Base-by-base conservation (phyloP, 2,888 invertebrate genomes). In the Blera fallax region DNA sequence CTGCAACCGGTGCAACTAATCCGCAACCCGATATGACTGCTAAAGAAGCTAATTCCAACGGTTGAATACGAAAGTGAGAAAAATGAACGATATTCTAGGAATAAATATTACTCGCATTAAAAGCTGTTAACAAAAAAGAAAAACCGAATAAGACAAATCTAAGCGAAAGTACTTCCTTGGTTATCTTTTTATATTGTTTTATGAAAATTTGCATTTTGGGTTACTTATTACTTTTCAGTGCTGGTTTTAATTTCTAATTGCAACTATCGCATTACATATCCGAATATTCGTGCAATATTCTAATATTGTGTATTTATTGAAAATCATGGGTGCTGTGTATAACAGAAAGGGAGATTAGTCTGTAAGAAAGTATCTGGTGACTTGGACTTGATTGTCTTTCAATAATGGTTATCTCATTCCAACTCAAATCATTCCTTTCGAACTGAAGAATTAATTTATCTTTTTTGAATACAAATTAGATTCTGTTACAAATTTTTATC, bases 1-100 rank as follows among this genome's bases (percentile, higher is more conserved):
- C 56, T 56, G 32, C 56, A 56, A 56, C 32, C 18, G 18, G 56
- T 56, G 56, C 56, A 56, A 56, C 56, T 34, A 32, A 34, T 56
- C 34, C 56, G 1, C 56, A 34, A 34, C 18, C 56, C 10, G 56
- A 56, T 32, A 34, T 5, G 18, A 56, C 29, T 27, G 52, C 52
- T 29, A 52, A 52, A 14, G 52, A 29, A 52, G 27, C 27, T 52
- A 52, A 52, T 52, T 27, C 48, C 10, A 24, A 24, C 5, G 21
- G 21, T 48, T 48, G 21, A 48, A 48, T 11, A 21, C 6, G 10
- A 4, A 48, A 18, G 18, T 21, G 48, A 21, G 11, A 69, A 65
- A 81, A 54, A 29, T 45, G 58, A 73, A 8, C 34, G 34, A 34
- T 34, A 8, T 34, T 34, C 34, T 34, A 34, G 34, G 8, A 34